These are phyloP conservation scores for Coluber constrictor DNA, from an alignment of 2,797 vertebrate genomes.

Conservation along the genomic window DNA sequence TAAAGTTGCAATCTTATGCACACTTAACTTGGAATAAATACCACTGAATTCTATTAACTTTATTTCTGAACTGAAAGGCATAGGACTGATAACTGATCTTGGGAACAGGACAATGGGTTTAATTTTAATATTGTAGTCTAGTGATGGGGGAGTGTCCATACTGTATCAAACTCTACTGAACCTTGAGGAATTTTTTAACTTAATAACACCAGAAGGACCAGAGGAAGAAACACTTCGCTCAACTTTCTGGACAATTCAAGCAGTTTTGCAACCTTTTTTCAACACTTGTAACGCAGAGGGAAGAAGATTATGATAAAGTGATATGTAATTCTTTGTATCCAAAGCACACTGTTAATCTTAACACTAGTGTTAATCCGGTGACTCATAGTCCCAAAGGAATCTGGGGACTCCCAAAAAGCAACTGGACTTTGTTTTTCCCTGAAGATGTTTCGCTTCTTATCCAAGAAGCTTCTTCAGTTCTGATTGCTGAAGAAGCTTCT, in stretches of 20 bases:
- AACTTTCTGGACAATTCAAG: neutral
- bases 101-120: neutral
- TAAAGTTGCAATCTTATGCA: neutral
- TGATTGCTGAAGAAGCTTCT: too few relatives aligned
- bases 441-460: too few relatives aligned
- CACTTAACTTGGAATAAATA: neutral
- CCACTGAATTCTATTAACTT: neutral
- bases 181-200: neutral
- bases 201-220: neutral
- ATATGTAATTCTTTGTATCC: neutral
- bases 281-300: neutral
- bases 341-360: neutral
- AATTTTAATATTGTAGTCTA: neutral
- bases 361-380: neutral
- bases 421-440: too few relatives aligned
- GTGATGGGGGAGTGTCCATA: neutral
- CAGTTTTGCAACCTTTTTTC: neutral
- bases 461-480: too few relatives aligned
- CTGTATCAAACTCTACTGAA: neutral
- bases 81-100: neutral
- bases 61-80: neutral
- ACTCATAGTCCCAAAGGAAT: too few relatives aligned
- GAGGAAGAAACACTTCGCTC: neutral
- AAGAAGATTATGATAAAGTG: neutral
- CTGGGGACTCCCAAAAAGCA: neutral